Base-by-base conservation (phyloP, 2,113 vertebrate genomes). In the Ia io region DNA sequence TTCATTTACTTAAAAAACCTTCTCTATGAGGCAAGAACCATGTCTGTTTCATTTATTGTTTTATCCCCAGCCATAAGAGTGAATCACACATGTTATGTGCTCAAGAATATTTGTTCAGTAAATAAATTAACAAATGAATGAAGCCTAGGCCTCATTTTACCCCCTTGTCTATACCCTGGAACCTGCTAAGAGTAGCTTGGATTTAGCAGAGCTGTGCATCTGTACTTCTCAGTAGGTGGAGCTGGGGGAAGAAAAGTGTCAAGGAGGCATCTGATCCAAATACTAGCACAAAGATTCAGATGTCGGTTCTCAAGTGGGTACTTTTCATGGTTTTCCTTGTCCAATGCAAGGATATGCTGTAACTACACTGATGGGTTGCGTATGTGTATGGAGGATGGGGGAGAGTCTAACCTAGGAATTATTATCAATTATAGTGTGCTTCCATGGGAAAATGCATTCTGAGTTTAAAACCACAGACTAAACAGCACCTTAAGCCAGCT, bases 391-490 rank as follows among this genome's bases (percentile, higher is more conserved):
- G 10, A 5, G 37, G 44, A 28, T 22, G 10, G 25, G 8, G 67
- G 16, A 22, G 18, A 67, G 22, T 79, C 40, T 74, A 71, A 74
- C 56, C 18, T 59, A 74, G 35, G 28, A 74, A 88, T 90, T 82
- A 59, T 65, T 88, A 74, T 79, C 83, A 88, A 25, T 82, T 70
- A 51, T 14, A 70, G 23, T 83, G 71, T 85, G 56, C 8, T 92
- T 84, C 32, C 51, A 69, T 93, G 84, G 59, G 30, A 49, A 67
- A 88, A 82, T 13, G 5, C 53, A 32, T 70, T 95, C 49, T 92
- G 70, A 47, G 67, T 85, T 90, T 96, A 61, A 89, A 84, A 51
- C n/a, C 63, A 61, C 28, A 92, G 63, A 85, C n/a, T 79, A 79
- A 49, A 73, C 6, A 96, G 71, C 22, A 67, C 37, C 78, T 95